A percentile compares a stretch with the other conserved stretches of the same genome.
phyloP scores from a whole-genome alignment of 2,113 vertebrate genomes.

The Struthio camelus region DNA sequence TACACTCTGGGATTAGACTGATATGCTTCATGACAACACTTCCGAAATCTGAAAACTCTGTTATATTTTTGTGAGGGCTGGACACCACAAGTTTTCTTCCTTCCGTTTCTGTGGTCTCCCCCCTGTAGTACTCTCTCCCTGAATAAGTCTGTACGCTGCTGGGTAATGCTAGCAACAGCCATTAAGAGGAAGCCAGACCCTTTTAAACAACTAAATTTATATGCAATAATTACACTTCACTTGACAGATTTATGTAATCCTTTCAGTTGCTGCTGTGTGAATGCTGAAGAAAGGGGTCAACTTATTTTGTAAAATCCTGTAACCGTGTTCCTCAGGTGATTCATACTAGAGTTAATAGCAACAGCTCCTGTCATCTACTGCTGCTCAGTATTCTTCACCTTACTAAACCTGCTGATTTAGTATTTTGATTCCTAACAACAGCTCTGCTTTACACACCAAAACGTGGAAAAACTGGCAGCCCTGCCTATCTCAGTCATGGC shows the following conservation, averaged over 20 bases:
- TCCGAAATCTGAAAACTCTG: not conserved
- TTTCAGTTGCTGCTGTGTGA: not conserved
- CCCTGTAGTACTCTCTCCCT: not conserved
- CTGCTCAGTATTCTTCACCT: not conserved
- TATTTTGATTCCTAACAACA: not conserved
- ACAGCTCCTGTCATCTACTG: not conserved
- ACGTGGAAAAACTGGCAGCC: not conserved
- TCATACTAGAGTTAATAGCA: not conserved
- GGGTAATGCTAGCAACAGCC: not conserved
- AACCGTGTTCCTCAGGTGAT: fast-evolving
- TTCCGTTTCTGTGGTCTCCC: not conserved
- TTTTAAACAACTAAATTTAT: not conserved
- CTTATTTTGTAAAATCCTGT: not conserved
- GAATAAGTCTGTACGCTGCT: not conserved
- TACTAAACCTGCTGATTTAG: not conserved
- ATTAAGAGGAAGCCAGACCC: not conserved
- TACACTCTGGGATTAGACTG: not conserved
- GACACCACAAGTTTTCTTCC: not conserved
- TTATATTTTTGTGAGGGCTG: not conserved
- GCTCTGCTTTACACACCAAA: not conserved
- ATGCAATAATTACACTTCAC: not conserved
- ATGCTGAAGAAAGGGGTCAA: not conserved
- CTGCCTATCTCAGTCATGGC: not conserved
- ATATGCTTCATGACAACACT: not conserved
- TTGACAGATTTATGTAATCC: not conserved